These are phyloP conservation scores for Hemibagrus wyckioides DNA, from an alignment of 2,113 vertebrate genomes.

Conservation along the genomic window DNA sequence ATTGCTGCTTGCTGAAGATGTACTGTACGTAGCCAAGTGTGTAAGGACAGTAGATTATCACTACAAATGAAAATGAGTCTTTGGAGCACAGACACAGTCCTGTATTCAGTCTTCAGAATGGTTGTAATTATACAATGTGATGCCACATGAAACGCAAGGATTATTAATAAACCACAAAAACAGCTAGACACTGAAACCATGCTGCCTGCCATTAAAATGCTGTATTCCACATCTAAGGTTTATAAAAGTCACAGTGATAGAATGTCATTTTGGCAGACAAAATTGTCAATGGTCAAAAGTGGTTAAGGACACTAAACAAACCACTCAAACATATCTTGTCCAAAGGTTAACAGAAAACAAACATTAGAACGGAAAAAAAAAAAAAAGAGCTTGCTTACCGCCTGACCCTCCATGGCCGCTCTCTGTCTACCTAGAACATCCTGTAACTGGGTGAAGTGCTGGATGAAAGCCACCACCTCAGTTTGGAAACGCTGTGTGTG, in stretches of 20 bases:
- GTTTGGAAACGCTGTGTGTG: slow-evolving; percentile 98
- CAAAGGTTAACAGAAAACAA: slow-evolving; percentile 32
- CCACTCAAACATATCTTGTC: background rate
- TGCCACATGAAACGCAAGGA: background rate
- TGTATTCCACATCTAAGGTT: background rate
- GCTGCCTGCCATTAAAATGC: background rate
- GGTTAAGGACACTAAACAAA: background rate
- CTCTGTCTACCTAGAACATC: slow-evolving; percentile 92
- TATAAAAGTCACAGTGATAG: background rate
- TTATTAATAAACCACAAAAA: background rate
- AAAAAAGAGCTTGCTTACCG: slow-evolving; percentile 71
- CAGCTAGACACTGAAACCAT: background rate
- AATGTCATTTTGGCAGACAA: background rate
- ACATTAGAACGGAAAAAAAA: slow-evolving; percentile 19
- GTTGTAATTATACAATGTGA: background rate
- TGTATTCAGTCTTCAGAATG: background rate
- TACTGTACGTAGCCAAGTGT: background rate
- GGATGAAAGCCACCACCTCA: slow-evolving; percentile 92
- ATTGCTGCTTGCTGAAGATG: background rate
- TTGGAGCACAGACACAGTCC: background rate
- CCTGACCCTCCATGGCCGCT: slow-evolving; percentile 92
- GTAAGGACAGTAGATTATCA: background rate
- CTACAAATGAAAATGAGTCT: background rate
- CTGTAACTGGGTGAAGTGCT: slow-evolving; percentile 96
- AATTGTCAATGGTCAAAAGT: background rate